phyloP scores from a whole-genome alignment of 1,140 invertebrate species.

The Littorina saxatilis region DNA sequence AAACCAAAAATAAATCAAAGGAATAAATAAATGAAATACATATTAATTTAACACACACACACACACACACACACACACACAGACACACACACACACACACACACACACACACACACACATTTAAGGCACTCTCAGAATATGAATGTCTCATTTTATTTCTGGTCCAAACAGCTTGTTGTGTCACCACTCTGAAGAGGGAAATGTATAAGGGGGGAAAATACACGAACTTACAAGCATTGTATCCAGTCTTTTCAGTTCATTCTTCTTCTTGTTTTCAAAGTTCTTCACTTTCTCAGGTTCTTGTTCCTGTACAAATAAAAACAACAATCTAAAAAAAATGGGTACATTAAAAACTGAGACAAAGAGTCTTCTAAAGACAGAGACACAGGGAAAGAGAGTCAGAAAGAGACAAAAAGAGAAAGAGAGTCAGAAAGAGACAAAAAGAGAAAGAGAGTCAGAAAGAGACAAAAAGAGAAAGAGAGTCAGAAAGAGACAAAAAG shows the following conservation, averaged over 20 bases:
- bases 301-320: constrained; percentile 52
- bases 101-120: too few relatives aligned
- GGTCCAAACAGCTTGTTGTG: not conserved
- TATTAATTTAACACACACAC: too few relatives aligned
- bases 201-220: not conserved
- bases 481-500: too few relatives aligned
- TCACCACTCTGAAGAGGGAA: not conserved
- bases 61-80: not conserved
- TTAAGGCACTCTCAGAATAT: too few relatives aligned
- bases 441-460: too few relatives aligned
- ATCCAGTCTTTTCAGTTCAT: constrained; percentile 60
- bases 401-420: too few relatives aligned
- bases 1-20: not conserved
- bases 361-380: too few relatives aligned
- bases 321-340: constrained; percentile 23
- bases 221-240: constrained; percentile 23
- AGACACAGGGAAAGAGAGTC: too few relatives aligned
- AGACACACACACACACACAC: too few relatives aligned
- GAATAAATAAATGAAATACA: not conserved
- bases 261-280: constrained; percentile 66
- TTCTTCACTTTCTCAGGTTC: constrained; percentile 65
- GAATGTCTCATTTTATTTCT: not conserved
- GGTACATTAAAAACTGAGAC: too few relatives aligned
- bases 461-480: too few relatives aligned
- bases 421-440: too few relatives aligned